Evolutionary conservation across 2,113 vertebrate genomes (phyloP), one percentile per base, ranked within the genome.

Genomic region (Cnemophilus loriae): DNA sequence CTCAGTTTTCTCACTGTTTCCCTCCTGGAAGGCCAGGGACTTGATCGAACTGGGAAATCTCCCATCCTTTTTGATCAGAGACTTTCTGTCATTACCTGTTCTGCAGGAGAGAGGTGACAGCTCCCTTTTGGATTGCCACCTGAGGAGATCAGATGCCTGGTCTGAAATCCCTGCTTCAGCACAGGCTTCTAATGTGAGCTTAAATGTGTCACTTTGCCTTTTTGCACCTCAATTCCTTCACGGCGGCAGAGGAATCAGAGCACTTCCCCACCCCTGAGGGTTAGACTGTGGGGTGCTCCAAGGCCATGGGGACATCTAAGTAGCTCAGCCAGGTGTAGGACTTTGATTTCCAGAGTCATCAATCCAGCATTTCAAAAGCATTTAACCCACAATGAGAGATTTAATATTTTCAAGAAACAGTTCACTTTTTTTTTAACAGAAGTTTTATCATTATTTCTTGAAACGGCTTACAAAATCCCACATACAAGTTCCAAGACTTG

Each of bases 331-430:
- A 78, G 88, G n/a, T 84, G 76, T 70, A 84, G 77, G 47, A 56
- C 95, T 96, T 96, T 96, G 76, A 96, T 96, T 88, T 97, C 56
- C 88, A 79, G 50, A 84, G 46, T 93, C 92, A 93, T 82, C 95
- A 87, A 60, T 37, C 76, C 80, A 84, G 71, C 32, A 86, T 86
- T 95, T 93, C 90, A 82, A 64, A 94, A 94, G 88, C 41, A 42
- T 39, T 95, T 89, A 67, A 69, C 69, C 93, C 64, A 82, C 86
- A 94, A 94, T 55, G 57, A 88, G 64, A 84, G 37, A 57, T 74
- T 60, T 68, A 30, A 82, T 90, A 68, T 71, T 95, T 92, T 75
- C 56, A 56, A 56, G 83, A 75, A 89, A 84, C 22, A 7, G 52
- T 56, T 89, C 16, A 12, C 37, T 85, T 47, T 68, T 47, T 68